Percentiles rank a stretch among this genome's conserved stretches.
Evolutionary conservation across 2,113 vertebrate genomes (phyloP).

Genomic region (Gymnarchus niloticus): DNA sequence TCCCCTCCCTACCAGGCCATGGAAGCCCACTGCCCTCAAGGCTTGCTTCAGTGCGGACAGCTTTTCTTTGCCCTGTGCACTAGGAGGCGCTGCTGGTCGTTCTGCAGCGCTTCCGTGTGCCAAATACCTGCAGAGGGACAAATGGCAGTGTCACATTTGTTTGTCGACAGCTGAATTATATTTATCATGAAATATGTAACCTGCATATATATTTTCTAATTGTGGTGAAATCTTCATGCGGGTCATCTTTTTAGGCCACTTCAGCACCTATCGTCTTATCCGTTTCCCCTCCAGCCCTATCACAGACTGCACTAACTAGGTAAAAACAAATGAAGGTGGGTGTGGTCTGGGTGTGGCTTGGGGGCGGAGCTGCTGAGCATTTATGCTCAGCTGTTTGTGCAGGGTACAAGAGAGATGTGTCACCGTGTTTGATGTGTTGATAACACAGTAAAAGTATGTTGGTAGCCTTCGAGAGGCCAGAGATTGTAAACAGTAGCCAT

Average conservation of each 20-base stretch:
- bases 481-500: background rate
- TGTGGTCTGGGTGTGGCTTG: background rate
- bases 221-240: too few species aligned
- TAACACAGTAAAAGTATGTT: background rate
- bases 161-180: background rate
- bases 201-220: too few species aligned
- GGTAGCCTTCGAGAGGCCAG: background rate
- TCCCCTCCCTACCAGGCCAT: conserved; percentile 68
- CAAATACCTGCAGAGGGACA: conserved; percentile 65
- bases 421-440: background rate
- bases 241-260: too few species aligned
- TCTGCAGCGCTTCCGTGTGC: conserved; percentile 55
- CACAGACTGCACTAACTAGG: too few species aligned
- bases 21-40: conserved; percentile 74
- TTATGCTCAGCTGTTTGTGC: background rate
- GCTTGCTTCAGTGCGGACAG: conserved; percentile 74
- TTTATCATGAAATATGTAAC: too few species aligned
- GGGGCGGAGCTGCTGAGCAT: background rate
- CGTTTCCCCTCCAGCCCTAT: too few species aligned
- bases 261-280: too few species aligned
- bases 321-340: background rate
- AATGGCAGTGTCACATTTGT: background rate
- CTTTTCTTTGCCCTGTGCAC: conserved; percentile 70
- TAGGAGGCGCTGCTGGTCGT: conserved; percentile 46
- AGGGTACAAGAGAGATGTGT: too few species aligned